Evolutionary conservation across 2,888 invertebrate genomes (phyloP).

Genomic region (Ectobius pallidus): DNA sequence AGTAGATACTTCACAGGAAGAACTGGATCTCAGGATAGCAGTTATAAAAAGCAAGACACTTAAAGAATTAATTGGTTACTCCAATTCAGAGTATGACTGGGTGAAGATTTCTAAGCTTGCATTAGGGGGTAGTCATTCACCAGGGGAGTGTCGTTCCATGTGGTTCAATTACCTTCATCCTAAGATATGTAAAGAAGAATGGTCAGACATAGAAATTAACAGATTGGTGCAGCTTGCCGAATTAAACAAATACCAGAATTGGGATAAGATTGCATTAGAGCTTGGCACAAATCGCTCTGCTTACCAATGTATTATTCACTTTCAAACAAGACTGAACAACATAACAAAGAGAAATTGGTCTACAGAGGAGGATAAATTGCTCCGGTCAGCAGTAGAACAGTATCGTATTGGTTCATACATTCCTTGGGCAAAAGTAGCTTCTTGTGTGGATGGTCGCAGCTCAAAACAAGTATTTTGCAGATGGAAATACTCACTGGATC

Average conservation of each 20-base stretch:
- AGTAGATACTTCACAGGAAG: neutral
- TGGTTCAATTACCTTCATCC: conserved; percentile 22
- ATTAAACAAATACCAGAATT: conserved; percentile 13
- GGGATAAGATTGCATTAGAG: conserved; percentile 50
- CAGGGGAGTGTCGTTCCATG: conserved; percentile 20
- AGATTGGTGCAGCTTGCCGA: conserved; percentile 1
- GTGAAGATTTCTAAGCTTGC: conserved; percentile 23
- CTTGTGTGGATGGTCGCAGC: conserved; percentile 66
- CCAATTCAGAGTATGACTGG: conserved; percentile 29
- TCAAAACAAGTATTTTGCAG: conserved; percentile 71
- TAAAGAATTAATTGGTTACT: neutral
- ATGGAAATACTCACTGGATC: conserved; percentile 57
- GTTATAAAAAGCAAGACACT: neutral
- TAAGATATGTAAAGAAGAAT: neutral
- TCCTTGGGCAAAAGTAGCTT: conserved; percentile 74
- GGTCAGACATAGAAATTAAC: conserved; percentile 10
- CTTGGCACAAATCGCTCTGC: conserved; percentile 60
- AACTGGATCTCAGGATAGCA: too few species aligned
- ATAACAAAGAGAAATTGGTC: conserved; percentile 61
- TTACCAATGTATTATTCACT: conserved; percentile 58
- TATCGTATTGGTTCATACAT: conserved; percentile 69
- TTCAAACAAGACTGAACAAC: conserved; percentile 58
- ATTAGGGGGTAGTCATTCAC: neutral
- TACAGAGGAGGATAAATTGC: conserved; percentile 68
- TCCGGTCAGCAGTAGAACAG: conserved; percentile 67